These are phyloP conservation scores for Ochropacha duplaris DNA, from an alignment of 2,888 invertebrate species.

Conservation along the genomic window DNA sequence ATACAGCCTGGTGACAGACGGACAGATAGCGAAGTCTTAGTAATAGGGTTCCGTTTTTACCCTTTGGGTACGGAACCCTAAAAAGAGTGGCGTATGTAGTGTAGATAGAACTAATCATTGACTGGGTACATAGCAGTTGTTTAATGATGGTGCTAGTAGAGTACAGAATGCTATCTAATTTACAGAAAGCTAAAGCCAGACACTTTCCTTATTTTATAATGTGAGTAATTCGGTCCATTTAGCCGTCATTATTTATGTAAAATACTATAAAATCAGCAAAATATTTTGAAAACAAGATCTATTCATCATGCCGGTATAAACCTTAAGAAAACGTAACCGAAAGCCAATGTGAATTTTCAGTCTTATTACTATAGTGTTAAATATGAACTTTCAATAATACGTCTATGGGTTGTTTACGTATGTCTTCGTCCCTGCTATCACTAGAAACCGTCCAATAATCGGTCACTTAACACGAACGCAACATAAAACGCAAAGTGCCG, in stretches of 20 bases:
- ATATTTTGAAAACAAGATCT: neutral
- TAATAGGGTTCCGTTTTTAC: too few relatives aligned
- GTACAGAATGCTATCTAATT: neutral
- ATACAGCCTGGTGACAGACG: too few relatives aligned
- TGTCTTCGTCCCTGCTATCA: conserved; percentile 20
- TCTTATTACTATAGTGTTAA: neutral
- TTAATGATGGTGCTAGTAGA: neutral
- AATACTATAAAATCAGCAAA: neutral
- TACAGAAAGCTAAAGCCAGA: neutral
- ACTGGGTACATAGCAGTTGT: too few relatives aligned
- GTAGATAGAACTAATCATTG: neutral
- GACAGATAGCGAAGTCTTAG: too few relatives aligned
- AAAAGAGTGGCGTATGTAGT: neutral
- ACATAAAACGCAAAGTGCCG: conserved; percentile 55
- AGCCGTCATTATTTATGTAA: too few relatives aligned
- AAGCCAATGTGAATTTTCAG: neutral
- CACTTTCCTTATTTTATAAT: neutral
- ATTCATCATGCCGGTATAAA: neutral
- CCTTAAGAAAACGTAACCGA: neutral
- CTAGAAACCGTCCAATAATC: conserved; percentile 55
- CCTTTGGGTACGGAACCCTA: too few relatives aligned
- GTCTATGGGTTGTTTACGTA: conserved; percentile 12
- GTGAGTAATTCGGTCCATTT: neutral
- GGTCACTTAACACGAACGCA: conserved; percentile 54
- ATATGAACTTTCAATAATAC: neutral